phyloP scores from a whole-genome alignment of 1,140 invertebrate genomes.

The Meloidogyne hapla region DNA sequence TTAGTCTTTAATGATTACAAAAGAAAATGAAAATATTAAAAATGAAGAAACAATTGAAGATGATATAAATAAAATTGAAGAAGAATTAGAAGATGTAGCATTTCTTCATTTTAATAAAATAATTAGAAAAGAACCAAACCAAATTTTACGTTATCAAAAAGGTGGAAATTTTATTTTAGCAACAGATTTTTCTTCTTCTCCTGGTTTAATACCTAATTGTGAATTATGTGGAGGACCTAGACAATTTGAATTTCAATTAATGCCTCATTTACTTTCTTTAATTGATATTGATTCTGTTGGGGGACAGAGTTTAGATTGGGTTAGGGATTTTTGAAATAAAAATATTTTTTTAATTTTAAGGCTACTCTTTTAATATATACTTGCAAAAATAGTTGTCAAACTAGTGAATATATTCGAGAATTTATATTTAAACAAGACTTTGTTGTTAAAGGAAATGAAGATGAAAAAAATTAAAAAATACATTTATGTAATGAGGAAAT shows the following conservation, averaged over 20 bases:
- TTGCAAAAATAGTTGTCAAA: constrained; percentile 72
- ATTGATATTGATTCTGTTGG: constrained; percentile 71
- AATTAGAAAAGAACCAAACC: constrained; percentile 43
- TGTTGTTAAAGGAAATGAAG: constrained; percentile 34
- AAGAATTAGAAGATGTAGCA: constrained; percentile 31
- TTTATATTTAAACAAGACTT: constrained; percentile 86
- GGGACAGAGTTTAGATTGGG: constrained; percentile 80
- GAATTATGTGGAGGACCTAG: constrained; percentile 40
- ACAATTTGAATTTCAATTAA: constrained; percentile 69
- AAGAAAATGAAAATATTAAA: constrained; percentile 22
- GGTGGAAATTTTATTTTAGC: constrained; percentile 20
- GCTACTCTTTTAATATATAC: constrained; percentile 2
- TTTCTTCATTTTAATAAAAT: constrained; percentile 27
- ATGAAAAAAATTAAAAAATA: constrained; percentile 1
- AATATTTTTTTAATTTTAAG: not conserved
- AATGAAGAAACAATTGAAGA: constrained; percentile 8
- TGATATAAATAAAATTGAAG: constrained; percentile 31
- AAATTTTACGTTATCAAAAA: constrained; percentile 78
- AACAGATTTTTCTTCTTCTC: constrained; percentile 26
- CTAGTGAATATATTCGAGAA: constrained; percentile 74
- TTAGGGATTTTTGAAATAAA: constrained; percentile 72
- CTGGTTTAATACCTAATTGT: constrained; percentile 27
- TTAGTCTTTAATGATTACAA: constrained; percentile 2
- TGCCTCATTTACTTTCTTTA: constrained; percentile 82
- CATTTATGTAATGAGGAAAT: too few relatives aligned